phyloP scores from a whole-genome alignment of 2,888 invertebrate genomes.

The Conistra vaccinii region DNA sequence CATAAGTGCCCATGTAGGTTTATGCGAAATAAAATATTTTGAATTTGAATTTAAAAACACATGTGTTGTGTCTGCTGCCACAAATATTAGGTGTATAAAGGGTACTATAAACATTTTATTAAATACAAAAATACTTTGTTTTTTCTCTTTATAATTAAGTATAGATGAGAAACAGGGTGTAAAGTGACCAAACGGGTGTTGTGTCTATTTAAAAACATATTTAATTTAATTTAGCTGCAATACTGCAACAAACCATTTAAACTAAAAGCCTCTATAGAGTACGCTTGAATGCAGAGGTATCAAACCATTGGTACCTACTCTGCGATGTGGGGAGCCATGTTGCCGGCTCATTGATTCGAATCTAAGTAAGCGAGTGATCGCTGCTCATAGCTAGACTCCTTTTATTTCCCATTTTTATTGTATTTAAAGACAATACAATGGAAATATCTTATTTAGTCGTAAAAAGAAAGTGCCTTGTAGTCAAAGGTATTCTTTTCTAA shows the following conservation, averaged over 20 bases:
- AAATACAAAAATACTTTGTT: no score
- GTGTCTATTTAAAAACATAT: no score
- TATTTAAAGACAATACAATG: constrained; percentile 8
- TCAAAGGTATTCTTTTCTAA: not conserved
- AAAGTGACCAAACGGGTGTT: no score
- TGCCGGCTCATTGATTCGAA: constrained; percentile 47
- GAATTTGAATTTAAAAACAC: no score
- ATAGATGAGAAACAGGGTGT: no score
- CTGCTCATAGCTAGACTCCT: constrained; percentile 20
- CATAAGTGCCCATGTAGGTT: no score
- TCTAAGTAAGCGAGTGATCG: constrained; percentile 35
- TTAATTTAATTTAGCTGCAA: not conserved
- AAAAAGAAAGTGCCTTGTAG: not conserved
- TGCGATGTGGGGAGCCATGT: constrained; percentile 20
- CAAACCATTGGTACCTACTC: constrained; percentile 30
- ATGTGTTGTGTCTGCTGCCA: no score
- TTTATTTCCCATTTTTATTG: constrained; percentile 17
- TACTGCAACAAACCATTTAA: not conserved
- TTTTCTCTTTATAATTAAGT: no score
- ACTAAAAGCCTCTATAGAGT: constrained; percentile 9
- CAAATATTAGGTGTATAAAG: no score
- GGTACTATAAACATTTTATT: no score
- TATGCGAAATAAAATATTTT: no score
- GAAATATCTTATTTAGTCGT: constrained; percentile 8
- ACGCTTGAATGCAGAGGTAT: constrained; percentile 43